Base-by-base conservation (phyloP, 2,888 invertebrate genomes). In the Orthosia incerta region DNA sequence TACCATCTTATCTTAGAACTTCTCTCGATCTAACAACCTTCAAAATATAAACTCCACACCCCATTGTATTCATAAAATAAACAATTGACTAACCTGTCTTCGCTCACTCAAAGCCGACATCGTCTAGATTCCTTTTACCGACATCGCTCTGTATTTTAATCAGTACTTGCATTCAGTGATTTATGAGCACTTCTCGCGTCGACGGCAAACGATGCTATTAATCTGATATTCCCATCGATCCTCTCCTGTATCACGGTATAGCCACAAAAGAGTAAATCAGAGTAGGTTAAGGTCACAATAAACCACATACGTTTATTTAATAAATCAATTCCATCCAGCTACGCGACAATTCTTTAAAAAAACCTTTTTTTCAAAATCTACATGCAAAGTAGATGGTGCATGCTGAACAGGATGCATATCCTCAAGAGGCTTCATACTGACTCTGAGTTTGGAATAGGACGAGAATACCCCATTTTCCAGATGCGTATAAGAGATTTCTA, bases 131-230 rank as follows among this genome's bases (percentile, higher is more conserved):
- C 68, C 67, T 83, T 55, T 74, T 60, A 74, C 66, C 66, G 57
- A 70, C 70, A 61, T 63, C 53, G 65, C 66, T 68, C 74, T 73
- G 69, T 75, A 79, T 72, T 84, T 83, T 83, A 83, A 83, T 82
- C 85, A 83, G 75, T 71, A 62, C 70, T 75, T 73, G 70, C 72
- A 79, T 69, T 65, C 72, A 65, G 72, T 84, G 85, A 83, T 82
- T 79, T 79, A 85, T 79, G 82, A 82, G 66, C 78, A 67, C 70
- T 83, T 64, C 76, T 69, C 71, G 48, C 26, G 69, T 66, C 57
- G 66, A 66, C 74, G 73, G 74, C 69, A 74, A 74, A 76, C 65
- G 75, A 39, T 64, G 61, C 70, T 82, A 82, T 79, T 84, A 82
- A 78, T 84, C 77, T 80, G 77, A 76, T 81, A 70, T 45, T 64